A percentile compares a stretch with the other conserved stretches of the same genome.
These are phyloP conservation scores for Thecophora atra DNA, from an alignment of 2,888 invertebrate genomes.

Conservation along the genomic window DNA sequence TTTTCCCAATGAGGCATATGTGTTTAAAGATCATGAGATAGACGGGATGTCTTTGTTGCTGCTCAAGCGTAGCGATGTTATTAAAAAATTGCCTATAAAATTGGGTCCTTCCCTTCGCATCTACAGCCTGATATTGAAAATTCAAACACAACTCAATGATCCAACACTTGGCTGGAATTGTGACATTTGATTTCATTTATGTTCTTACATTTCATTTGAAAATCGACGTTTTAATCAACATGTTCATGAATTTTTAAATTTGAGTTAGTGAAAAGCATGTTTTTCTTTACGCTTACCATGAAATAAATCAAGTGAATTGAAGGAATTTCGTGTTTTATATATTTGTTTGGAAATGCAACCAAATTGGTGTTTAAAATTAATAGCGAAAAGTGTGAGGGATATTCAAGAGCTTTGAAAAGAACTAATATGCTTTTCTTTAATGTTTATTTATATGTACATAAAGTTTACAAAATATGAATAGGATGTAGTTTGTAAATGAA, in stretches of 20 bases:
- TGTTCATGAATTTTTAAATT: no score
- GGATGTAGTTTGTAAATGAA: no score
- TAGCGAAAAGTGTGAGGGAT: no score
- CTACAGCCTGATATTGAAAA: slow-evolving; percentile 80
- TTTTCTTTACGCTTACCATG: background rate
- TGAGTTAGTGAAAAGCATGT: no score
- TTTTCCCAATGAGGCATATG: slow-evolving; percentile 82
- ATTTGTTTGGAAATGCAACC: background rate
- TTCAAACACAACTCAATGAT: slow-evolving; percentile 82
- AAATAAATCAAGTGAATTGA: slow-evolving; percentile 13
- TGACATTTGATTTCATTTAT: slow-evolving; percentile 38
- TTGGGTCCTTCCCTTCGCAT: slow-evolving; percentile 89
- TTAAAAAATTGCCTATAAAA: slow-evolving; percentile 82
- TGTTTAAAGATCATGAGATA: slow-evolving; percentile 88
- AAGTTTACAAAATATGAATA: no score
- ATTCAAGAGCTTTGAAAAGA: no score
- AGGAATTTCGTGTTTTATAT: background rate
- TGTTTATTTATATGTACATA: no score
- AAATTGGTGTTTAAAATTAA: no score
- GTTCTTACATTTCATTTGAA: slow-evolving; percentile 2
- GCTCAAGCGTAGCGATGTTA: slow-evolving; percentile 84
- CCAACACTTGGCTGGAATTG: slow-evolving; percentile 57
- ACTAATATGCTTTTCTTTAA: no score
- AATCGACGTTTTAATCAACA: no score
- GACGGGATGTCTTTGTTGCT: slow-evolving; percentile 89